phyloP scores from a whole-genome alignment of 1,140 invertebrate genomes.

The Thaumetopoea pityocampa region DNA sequence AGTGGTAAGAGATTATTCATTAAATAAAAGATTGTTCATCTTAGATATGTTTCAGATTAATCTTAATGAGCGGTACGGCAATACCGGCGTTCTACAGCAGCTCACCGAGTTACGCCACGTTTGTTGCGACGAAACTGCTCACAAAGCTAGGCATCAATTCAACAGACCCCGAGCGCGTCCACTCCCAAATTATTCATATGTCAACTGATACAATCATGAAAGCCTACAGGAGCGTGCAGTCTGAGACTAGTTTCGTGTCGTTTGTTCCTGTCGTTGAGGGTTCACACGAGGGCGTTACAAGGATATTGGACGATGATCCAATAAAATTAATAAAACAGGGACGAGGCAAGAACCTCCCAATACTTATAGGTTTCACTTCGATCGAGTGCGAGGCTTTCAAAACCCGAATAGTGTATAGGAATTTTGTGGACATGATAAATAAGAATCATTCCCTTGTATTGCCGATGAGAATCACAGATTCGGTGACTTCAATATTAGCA shows the following conservation, averaged over 20 bases:
- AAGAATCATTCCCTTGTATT: slow-evolving; percentile 7
- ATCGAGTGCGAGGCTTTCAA: slow-evolving; percentile 20
- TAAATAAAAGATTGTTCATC: too few relatives aligned
- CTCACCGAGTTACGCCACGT: slow-evolving; percentile 19
- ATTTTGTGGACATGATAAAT: slow-evolving; percentile 8
- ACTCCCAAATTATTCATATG: slow-evolving; percentile 11
- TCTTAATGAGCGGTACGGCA: slow-evolving; percentile 29
- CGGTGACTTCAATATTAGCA: slow-evolving; percentile 1
- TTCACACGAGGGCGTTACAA: slow-evolving; percentile 6
- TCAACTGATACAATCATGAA: slow-evolving; percentile 23
- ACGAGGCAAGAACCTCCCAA: slow-evolving; percentile 20
- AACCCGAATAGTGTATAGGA: slow-evolving; percentile 11
- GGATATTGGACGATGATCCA: slow-evolving; percentile 26
- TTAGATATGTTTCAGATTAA: slow-evolving; percentile 20
- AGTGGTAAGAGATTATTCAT: too few relatives aligned
- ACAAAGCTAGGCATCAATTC: slow-evolving; percentile 16
- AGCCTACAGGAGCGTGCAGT: slow-evolving; percentile 13
- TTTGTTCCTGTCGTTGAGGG: slow-evolving; percentile 28
- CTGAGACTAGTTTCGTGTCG: not conserved
- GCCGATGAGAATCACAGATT: slow-evolving; percentile 7
- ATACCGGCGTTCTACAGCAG: slow-evolving; percentile 17
- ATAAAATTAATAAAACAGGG: slow-evolving; percentile 14
- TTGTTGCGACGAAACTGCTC: slow-evolving; percentile 11
- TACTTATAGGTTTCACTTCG: slow-evolving; percentile 28
- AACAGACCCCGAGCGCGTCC: slow-evolving; percentile 17